phyloP scores from a whole-genome alignment of 64 coral and sea anemone species.

The Platygyra sinensis region DNA sequence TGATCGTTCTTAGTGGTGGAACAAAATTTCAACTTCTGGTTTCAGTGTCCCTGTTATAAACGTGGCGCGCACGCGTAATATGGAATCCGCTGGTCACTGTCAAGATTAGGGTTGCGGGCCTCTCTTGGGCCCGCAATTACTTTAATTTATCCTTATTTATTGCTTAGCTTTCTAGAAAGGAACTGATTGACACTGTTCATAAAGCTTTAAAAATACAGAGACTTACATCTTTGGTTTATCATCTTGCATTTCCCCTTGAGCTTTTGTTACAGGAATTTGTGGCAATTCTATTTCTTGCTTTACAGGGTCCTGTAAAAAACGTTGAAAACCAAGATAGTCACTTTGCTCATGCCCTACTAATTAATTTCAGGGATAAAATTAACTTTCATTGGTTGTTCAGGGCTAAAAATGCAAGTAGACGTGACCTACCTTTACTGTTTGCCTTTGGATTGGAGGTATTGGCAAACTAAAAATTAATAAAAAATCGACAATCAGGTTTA shows the following conservation, averaged over 20 bases:
- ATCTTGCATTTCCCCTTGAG: neutral
- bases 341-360: neutral
- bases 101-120: too few species aligned
- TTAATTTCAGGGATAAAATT: neutral
- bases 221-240: conserved; percentile 21
- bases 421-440: neutral
- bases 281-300: neutral
- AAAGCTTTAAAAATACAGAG: neutral
- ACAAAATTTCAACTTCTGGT: too few species aligned
- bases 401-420: neutral
- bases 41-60: too few species aligned
- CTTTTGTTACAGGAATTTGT: conserved; percentile 10
- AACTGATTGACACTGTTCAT: neutral
- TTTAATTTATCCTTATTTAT: too few species aligned
- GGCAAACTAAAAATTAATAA: neutral
- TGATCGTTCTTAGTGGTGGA: too few species aligned
- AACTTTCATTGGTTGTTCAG: neutral
- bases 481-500: neutral
- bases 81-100: too few species aligned
- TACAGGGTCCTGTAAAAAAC: neutral
- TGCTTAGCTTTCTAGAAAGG: neutral
- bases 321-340: neutral
- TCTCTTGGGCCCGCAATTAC: too few species aligned
- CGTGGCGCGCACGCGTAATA: too few species aligned
- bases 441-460: neutral